These are phyloP conservation scores for Nephrotoma flavescens DNA, from an alignment of 2,888 invertebrate species.

Conservation along the genomic window DNA sequence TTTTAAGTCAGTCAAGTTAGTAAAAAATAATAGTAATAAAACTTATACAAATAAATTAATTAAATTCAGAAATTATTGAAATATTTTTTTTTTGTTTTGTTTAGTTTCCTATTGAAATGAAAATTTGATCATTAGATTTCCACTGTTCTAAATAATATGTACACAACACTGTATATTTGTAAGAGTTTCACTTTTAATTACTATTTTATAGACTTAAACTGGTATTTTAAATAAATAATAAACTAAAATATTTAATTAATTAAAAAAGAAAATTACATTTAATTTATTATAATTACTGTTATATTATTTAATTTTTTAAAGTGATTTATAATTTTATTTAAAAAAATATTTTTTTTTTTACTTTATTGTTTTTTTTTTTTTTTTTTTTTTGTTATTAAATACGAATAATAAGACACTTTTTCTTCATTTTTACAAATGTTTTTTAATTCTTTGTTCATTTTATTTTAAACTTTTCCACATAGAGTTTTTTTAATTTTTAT, in stretches of 20 bases:
- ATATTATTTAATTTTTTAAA: background rate
- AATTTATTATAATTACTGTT: background rate
- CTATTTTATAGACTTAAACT: background rate
- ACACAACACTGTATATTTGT: background rate
- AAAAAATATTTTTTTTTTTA: constrained; percentile 2
- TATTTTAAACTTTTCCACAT: background rate
- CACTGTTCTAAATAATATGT: background rate
- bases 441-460: background rate
- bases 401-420: constrained; percentile 3
- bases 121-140: background rate
- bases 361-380: constrained; percentile 1
- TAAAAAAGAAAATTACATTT: background rate
- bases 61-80: background rate
- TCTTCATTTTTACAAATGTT: background rate
- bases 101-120: background rate
- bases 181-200: background rate
- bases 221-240: background rate
- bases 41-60: background rate
- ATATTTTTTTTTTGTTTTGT: background rate
- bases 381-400: constrained; percentile 1
- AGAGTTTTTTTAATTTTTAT: background rate
- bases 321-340: background rate
- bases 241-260: background rate
- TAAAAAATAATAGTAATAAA: background rate
- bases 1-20: background rate